phyloP scores from a whole-genome alignment of 2,797 vertebrate genomes.

The Melanitta fusca region DNA sequence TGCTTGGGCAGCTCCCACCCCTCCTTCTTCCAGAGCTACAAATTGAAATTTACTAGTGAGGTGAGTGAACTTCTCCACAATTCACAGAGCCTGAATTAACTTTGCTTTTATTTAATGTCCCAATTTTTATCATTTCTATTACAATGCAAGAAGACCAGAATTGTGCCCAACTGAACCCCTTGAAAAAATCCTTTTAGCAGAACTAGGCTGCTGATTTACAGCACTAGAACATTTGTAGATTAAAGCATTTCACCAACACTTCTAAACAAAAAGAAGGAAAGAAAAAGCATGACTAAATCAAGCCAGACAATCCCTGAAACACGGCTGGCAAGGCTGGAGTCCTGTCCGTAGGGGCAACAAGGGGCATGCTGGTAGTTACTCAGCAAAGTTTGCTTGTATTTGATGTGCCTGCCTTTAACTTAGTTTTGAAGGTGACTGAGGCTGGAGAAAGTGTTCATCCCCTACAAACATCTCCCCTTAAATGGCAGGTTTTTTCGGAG shows the following conservation, averaged over 20 bases:
- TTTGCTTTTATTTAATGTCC: background rate
- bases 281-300: background rate
- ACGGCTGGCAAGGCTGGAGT: background rate
- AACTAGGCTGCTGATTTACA: background rate
- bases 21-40: background rate
- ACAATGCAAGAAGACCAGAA: background rate
- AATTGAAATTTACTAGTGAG: background rate
- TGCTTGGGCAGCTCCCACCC: background rate
- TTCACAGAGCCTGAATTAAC: background rate
- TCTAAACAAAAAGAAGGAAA: background rate
- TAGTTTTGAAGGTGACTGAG: constrained; percentile 2
- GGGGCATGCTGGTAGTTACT: background rate
- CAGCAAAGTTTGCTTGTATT: background rate
- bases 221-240: background rate
- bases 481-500: background rate
- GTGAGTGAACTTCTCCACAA: background rate
- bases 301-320: background rate
- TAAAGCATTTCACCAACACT: background rate
- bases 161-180: background rate
- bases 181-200: background rate
- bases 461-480: background rate
- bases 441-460: constrained; percentile 33
- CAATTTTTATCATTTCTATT: background rate
- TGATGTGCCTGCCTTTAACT: background rate
- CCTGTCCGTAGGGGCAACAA: background rate